Percentiles rank a stretch among this genome's conserved stretches.
phyloP scores from a whole-genome alignment of 1,140 invertebrate species.

The Orius insidiosus region DNA sequence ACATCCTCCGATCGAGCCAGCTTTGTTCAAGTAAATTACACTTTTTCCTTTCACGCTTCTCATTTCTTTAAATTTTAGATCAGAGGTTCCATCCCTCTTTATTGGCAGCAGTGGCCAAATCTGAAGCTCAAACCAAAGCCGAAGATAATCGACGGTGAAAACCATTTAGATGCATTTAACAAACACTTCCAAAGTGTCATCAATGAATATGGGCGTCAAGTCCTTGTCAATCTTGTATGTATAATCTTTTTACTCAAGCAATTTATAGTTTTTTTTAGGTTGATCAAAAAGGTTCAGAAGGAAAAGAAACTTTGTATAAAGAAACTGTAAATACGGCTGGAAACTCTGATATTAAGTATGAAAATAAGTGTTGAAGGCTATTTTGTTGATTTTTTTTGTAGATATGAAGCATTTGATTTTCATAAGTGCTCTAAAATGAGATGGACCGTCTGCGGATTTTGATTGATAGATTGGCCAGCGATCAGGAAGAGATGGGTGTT shows the following conservation, averaged over 20 bases:
- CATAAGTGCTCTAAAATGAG: conserved; percentile 93
- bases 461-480: conserved; percentile 66
- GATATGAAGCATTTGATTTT: conserved; percentile 95
- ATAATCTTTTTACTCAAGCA: no score
- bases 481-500: conserved; percentile 83
- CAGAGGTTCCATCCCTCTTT: conserved; percentile 88
- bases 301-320: conserved; percentile 57
- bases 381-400: conserved; percentile 23
- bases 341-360: conserved; percentile 27
- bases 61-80: conserved; percentile 32
- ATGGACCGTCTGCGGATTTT: conserved; percentile 79
- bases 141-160: conserved; percentile 45
- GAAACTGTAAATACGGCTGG: conserved; percentile 43
- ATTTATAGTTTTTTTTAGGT: no score
- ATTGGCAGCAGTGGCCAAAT: conserved; percentile 88
- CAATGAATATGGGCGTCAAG: conserved; percentile 72
- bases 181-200: conserved; percentile 68
- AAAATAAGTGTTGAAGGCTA: no score
- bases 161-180: conserved; percentile 65
- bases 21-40: conserved; percentile 62
- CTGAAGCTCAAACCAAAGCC: conserved; percentile 81
- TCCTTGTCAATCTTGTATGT: conserved; percentile 82
- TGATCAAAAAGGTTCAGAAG: conserved; percentile 77
- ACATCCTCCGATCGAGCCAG: conserved; percentile 58
- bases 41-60: conserved; percentile 2